Conservation (phyloP, 2,113 vertebrate species). For the Takifugu bimaculatus region DNA sequence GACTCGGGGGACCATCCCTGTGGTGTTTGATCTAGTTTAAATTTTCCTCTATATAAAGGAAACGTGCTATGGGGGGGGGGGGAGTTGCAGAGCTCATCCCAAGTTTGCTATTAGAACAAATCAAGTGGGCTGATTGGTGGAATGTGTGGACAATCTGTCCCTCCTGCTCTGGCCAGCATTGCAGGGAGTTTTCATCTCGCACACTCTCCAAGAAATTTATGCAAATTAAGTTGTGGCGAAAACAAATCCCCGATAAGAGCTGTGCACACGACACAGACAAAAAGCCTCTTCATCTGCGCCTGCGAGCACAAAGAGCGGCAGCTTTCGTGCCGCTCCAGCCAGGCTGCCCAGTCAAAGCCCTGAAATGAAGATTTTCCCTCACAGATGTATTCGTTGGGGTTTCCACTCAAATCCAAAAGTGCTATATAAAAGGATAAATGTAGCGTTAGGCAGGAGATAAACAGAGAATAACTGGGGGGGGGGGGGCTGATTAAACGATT, state of each 20-base stretch:
- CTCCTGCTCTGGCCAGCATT: conserved; percentile 39
- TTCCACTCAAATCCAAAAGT: conserved; percentile 32
- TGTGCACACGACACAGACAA: conserved; percentile 50
- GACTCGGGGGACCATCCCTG: too few relatives aligned
- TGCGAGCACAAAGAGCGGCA: conserved; percentile 43
- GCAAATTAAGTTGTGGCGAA: conserved; percentile 57
- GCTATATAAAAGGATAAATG: conserved; percentile 15
- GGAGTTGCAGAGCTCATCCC: conserved; percentile 12
- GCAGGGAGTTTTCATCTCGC: conserved; percentile 36
- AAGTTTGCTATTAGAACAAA: conserved; percentile 17
- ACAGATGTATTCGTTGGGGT: conserved; percentile 25
- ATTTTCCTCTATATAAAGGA: too few relatives aligned
- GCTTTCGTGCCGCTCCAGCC: conserved; percentile 36
- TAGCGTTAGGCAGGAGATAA: background rate
- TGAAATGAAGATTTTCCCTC: conserved; percentile 35
- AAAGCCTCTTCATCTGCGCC: conserved; percentile 60
- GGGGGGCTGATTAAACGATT: too few relatives aligned
- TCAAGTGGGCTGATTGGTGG: background rate
- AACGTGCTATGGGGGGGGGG: background rate
- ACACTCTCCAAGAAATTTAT: conserved; percentile 54
- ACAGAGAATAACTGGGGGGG: too few relatives aligned
- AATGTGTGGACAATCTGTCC: conserved; percentile 35
- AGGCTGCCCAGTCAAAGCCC: conserved; percentile 35
- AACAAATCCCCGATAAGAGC: conserved; percentile 62
- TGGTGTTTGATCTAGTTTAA: too few relatives aligned